These are phyloP conservation scores for Xenopus laevis DNA, from an alignment of 2,113 vertebrate genomes.

Conservation along the genomic window DNA sequence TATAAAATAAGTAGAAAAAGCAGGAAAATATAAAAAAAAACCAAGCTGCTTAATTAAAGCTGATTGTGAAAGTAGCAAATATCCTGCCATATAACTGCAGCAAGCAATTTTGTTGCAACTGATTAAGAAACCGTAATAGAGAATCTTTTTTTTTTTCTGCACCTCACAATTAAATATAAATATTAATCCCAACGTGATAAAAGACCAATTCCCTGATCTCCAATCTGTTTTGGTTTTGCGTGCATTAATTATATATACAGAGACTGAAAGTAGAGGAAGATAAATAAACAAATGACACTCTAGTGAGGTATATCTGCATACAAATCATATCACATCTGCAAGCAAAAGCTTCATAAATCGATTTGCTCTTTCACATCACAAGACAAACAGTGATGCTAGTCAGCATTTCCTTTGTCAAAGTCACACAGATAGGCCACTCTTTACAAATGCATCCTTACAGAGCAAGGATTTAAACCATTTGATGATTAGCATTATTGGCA, in stretches of 20 bases:
- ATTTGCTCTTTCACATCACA: slow-evolving; percentile 99
- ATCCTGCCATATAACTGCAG: slow-evolving; percentile 1
- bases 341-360: slow-evolving; percentile 89
- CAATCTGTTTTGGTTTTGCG: slow-evolving; percentile 66
- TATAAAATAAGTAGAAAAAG: no score
- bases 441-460: slow-evolving; percentile 85
- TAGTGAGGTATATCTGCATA: slow-evolving; percentile 85
- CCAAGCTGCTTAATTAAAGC: no score
- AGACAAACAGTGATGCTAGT: slow-evolving; percentile 98
- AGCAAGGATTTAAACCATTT: slow-evolving; percentile 80
- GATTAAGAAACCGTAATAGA: slow-evolving; percentile 26
- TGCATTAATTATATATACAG: slow-evolving; percentile 79
- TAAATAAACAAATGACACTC: slow-evolving; percentile 81
- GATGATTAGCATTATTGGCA: slow-evolving; percentile 95
- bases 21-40: no score
- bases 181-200: slow-evolving; percentile 56
- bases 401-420: slow-evolving; percentile 99
- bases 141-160: slow-evolving; percentile 3
- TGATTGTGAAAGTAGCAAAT: no score
- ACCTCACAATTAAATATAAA: slow-evolving; percentile 52
- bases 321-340: slow-evolving; percentile 91
- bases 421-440: slow-evolving; percentile 93
- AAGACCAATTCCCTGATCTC: slow-evolving; percentile 58
- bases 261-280: slow-evolving; percentile 74
- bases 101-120: slow-evolving; percentile 24